These are phyloP conservation scores for Sinohyriopsis cumingii DNA, from an alignment of 2,888 invertebrate genomes.

Conservation along the genomic window DNA sequence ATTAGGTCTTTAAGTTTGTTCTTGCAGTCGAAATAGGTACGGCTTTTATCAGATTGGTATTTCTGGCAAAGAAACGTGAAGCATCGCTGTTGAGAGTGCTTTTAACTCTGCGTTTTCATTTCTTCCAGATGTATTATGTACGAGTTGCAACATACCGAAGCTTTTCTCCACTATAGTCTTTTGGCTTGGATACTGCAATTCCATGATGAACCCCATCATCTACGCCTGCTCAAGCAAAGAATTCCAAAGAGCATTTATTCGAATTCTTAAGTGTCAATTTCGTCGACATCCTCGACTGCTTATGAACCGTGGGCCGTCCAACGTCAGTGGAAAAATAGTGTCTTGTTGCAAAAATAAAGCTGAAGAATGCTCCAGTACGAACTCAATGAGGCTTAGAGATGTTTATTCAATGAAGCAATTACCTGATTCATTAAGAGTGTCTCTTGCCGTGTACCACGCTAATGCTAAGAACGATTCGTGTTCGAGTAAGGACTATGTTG, in stretches of 20 bases:
- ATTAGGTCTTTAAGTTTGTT: too few relatives aligned
- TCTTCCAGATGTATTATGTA: slow-evolving; percentile 74
- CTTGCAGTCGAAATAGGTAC: too few relatives aligned
- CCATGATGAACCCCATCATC: slow-evolving; percentile 80
- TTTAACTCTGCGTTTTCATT: neutral
- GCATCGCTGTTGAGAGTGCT: too few relatives aligned
- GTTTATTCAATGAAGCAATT: too few relatives aligned
- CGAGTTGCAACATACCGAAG: slow-evolving; percentile 72
- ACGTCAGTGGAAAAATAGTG: too few relatives aligned
- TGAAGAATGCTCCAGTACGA: too few relatives aligned
- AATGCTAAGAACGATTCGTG: neutral
- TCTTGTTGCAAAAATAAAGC: too few relatives aligned
- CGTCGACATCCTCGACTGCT: slow-evolving; percentile 17
- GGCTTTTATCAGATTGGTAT: too few relatives aligned
- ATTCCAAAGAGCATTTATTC: slow-evolving; percentile 74
- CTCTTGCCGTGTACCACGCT: slow-evolving; percentile 5
- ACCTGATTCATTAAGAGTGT: too few relatives aligned
- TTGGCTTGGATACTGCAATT: slow-evolving; percentile 82
- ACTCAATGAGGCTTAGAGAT: too few relatives aligned
- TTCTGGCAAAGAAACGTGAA: too few relatives aligned
- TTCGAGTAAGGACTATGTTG: slow-evolving; percentile 12
- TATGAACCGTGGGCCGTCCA: too few relatives aligned
- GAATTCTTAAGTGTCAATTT: slow-evolving; percentile 71
- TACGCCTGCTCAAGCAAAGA: slow-evolving; percentile 77
- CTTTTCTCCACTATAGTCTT: slow-evolving; percentile 78